A percentile compares a stretch with the other conserved stretches of the same genome.
Conservation (phyloP, 2,888 invertebrate species). For the Dorcus hopei region DNA sequence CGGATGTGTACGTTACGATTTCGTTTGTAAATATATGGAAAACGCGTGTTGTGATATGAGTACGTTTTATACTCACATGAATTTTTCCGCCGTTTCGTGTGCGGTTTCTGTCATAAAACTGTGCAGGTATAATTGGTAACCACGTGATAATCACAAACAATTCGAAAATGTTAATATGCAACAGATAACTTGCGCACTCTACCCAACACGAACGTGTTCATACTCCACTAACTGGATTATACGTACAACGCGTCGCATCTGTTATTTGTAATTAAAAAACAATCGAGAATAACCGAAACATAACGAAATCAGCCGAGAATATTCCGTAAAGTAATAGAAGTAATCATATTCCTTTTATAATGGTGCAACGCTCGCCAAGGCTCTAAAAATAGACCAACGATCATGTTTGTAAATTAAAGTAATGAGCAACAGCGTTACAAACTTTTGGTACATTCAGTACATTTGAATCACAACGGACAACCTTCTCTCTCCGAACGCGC, state of each 20-base stretch:
- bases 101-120: conserved; percentile 1
- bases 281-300: background rate
- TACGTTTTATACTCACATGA: background rate
- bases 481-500: too few relatives aligned
- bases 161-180: background rate
- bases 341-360: too few relatives aligned
- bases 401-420: too few relatives aligned
- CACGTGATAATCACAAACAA: conserved; percentile 5
- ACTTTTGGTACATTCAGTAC: too few relatives aligned
- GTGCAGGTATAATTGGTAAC: conserved; percentile 1
- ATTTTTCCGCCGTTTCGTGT: background rate
- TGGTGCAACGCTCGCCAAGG: too few relatives aligned
- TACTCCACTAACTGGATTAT: conserved; percentile 21
- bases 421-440: too few relatives aligned
- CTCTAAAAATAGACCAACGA: too few relatives aligned
- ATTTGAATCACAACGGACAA: too few relatives aligned
- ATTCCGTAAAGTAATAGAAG: background rate
- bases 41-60: background rate
- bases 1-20: too few relatives aligned
- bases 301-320: background rate
- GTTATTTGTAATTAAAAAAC: conserved; percentile 20
- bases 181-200: background rate
- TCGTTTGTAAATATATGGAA: too few relatives aligned
- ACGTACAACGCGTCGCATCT: conserved; percentile 19
- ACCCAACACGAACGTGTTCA: conserved; percentile 19